Percentiles rank a stretch among this genome's conserved stretches.
Evolutionary conservation across 2,797 vertebrate genomes (phyloP).

Genomic region (Ficedula albicollis): DNA sequence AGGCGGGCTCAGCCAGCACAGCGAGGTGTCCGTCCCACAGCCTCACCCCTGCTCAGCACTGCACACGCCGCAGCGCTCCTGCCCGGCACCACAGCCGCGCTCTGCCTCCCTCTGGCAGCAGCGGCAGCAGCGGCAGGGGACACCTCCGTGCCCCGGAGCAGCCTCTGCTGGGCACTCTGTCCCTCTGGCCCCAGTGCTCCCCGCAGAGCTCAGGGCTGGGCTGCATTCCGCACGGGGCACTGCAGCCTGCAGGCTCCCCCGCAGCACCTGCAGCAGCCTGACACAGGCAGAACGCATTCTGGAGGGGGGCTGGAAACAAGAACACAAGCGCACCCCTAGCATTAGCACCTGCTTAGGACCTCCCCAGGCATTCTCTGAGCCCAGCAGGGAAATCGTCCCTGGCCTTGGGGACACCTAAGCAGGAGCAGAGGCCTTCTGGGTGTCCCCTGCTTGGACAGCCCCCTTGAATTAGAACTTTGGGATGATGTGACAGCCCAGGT

Average conservation of each 20-base stretch:
- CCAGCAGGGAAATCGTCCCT: neutral
- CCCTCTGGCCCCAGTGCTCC: accelerated
- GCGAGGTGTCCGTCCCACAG: neutral
- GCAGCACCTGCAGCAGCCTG: neutral
- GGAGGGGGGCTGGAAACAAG: neutral
- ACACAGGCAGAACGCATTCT: neutral
- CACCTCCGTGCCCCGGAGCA: neutral
- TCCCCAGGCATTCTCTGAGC: neutral
- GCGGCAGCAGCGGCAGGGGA: neutral
- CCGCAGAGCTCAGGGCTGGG: neutral
- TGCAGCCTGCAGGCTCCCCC: neutral
- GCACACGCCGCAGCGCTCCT: accelerated
- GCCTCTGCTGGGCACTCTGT: neutral
- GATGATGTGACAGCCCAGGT: neutral
- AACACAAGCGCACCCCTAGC: neutral
- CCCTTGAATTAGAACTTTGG: neutral
- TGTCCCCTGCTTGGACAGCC: neutral
- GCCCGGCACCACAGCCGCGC: neutral
- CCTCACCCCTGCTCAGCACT: accelerated
- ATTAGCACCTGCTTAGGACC: neutral
- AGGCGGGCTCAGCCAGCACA: too few relatives aligned
- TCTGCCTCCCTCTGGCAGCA: neutral
- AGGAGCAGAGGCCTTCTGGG: neutral
- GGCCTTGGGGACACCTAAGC: neutral
- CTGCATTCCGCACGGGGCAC: neutral